A percentile compares a stretch with the other conserved stretches of the same genome.
These are phyloP conservation scores for Caradrina kadenii DNA, from an alignment of 2,888 invertebrate species.

Conservation along the genomic window DNA sequence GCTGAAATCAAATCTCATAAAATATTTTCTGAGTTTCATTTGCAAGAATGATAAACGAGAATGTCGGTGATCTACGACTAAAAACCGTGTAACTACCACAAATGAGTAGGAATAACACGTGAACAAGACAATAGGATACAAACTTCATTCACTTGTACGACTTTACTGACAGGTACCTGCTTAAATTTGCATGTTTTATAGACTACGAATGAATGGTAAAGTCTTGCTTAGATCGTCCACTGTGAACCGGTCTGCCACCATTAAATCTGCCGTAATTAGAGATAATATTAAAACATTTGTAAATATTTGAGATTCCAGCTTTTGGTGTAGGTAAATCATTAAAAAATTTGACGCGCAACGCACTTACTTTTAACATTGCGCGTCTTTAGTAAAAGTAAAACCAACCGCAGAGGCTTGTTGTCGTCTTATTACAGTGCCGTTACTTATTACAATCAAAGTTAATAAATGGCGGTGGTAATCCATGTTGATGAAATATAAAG, in stretches of 20 bases:
- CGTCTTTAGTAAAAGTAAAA: conserved; percentile 12
- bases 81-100: conserved; percentile 47
- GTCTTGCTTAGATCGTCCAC: conserved; percentile 87
- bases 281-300: conserved; percentile 60
- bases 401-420: conserved; percentile 25
- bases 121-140: conserved; percentile 60
- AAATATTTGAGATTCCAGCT: conserved; percentile 19
- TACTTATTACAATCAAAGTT: conserved; percentile 53
- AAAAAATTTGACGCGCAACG: conserved; percentile 20
- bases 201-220: conserved; percentile 88
- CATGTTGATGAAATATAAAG: conserved; percentile 67
- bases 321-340: conserved; percentile 8
- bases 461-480: conserved; percentile 66
- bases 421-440: conserved; percentile 42
- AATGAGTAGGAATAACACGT: conserved; percentile 55
- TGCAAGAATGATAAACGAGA: conserved; percentile 37
- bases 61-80: conserved; percentile 46
- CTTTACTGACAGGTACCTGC: conserved; percentile 76
- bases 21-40: conserved; percentile 9
- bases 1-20: conserved; percentile 20
- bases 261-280: conserved; percentile 87
- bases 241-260: conserved; percentile 86
- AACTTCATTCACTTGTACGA: conserved; percentile 59
- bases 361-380: conserved; percentile 14
- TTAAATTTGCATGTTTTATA: conserved; percentile 79